Evolutionary conservation across 2,113 vertebrate genomes (phyloP).

Genomic region (Cricetomys ansorgei): DNA sequence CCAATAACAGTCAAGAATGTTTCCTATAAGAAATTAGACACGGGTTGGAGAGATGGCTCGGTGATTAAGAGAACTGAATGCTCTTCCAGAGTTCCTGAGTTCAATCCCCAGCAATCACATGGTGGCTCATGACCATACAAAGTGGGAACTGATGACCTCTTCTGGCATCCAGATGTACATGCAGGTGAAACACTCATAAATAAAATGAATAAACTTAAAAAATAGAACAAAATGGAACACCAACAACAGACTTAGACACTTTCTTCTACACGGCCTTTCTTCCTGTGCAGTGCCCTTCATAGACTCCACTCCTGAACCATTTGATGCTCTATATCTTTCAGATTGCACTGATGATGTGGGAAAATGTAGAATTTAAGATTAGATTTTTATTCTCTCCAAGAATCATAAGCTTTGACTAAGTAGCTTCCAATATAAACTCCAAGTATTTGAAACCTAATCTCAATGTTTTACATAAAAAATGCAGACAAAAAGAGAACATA

Average conservation of each 20-base stretch:
- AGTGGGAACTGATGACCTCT: too few species aligned
- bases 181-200: too few species aligned
- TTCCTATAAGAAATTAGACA: background rate
- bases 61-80: too few species aligned
- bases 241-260: background rate
- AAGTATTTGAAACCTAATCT: background rate
- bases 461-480: background rate
- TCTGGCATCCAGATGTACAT: too few species aligned
- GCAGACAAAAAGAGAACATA: background rate
- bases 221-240: too few species aligned
- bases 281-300: background rate
- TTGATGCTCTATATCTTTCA: background rate
- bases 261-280: background rate
- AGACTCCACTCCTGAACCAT: background rate
- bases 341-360: background rate
- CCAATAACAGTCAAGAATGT: background rate
- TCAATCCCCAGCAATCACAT: too few species aligned
- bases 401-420: background rate
- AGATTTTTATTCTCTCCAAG: background rate
- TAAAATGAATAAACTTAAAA: too few species aligned
- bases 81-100: too few species aligned
- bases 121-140: too few species aligned
- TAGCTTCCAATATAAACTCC: background rate
- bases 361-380: background rate
- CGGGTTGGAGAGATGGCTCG: too few species aligned